Conservation (phyloP, 2,888 invertebrate species). For the Dorcus hopei region DNA sequence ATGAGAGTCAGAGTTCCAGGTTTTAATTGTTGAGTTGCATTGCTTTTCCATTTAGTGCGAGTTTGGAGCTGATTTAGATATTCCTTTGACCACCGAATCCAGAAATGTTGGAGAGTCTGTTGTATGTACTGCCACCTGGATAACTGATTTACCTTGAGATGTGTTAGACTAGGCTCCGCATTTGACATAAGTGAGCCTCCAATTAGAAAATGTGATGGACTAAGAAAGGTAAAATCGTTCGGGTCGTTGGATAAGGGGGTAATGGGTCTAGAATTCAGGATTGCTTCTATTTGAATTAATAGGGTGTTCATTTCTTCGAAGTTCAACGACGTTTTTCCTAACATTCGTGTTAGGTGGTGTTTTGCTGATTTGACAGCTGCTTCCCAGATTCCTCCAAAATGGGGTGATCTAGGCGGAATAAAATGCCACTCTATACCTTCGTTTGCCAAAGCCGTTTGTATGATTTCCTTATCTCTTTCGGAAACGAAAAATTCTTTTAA, state of each 20-base stretch:
- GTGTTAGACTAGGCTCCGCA: constrained; percentile 17
- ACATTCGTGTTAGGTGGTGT: constrained; percentile 24
- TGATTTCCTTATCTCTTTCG: neutral
- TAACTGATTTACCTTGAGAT: constrained; percentile 12
- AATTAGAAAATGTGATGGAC: constrained; percentile 28
- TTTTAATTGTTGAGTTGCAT: too few species aligned
- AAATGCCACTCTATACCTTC: neutral
- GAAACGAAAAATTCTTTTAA: neutral
- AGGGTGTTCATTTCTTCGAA: constrained; percentile 33
- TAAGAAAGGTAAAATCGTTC: constrained; percentile 16
- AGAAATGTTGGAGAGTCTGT: constrained; percentile 1
- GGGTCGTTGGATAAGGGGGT: constrained; percentile 26
- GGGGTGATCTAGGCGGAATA: constrained; percentile 24
- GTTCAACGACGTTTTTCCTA: constrained; percentile 24
- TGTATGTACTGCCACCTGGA: constrained; percentile 24
- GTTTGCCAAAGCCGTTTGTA: neutral
- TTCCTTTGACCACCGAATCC: constrained; percentile 16
- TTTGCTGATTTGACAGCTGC: constrained; percentile 32
- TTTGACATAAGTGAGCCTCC: constrained; percentile 22
- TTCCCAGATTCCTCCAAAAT: constrained; percentile 6
- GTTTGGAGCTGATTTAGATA: constrained; percentile 11
- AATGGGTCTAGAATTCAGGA: constrained; percentile 33
- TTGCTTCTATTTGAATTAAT: constrained; percentile 31
- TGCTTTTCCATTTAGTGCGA: constrained; percentile 8
- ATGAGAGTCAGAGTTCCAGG: too few species aligned